A percentile compares a stretch with the other conserved stretches of the same genome.
Conservation (phyloP, 1,140 invertebrate genomes). For the Dendrolimus punctatus region DNA sequence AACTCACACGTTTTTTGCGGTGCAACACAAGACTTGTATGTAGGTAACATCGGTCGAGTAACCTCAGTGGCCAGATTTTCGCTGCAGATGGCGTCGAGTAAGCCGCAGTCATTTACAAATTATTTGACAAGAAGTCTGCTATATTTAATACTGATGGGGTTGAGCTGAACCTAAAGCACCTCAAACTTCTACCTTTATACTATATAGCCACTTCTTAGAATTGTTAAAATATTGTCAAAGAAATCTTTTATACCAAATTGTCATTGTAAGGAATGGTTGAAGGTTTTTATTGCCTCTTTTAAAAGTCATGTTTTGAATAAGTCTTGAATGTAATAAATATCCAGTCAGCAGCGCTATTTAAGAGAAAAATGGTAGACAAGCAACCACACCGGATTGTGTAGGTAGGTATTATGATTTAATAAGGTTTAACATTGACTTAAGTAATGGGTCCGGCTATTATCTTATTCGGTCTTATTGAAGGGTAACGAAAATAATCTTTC, state of each 20-base stretch:
- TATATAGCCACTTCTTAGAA: too few relatives aligned
- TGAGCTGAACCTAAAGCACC: slow-evolving; percentile 18
- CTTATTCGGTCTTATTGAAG: slow-evolving; percentile 4
- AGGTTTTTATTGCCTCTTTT: background rate
- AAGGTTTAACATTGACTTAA: slow-evolving; percentile 1
- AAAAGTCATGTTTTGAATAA: too few relatives aligned
- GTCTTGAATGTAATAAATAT: too few relatives aligned
- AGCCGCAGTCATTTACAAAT: slow-evolving; percentile 67
- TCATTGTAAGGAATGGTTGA: slow-evolving; percentile 2
- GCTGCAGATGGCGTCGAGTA: slow-evolving; percentile 50
- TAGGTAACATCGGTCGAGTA: slow-evolving; percentile 31
- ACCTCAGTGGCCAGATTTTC: slow-evolving; percentile 44
- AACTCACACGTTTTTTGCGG: slow-evolving; percentile 41
- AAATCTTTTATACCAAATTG: slow-evolving; percentile 1
- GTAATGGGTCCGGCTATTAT: slow-evolving; percentile 5
- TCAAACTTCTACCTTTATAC: slow-evolving; percentile 7
- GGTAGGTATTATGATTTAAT: background rate
- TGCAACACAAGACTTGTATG: slow-evolving; percentile 28
- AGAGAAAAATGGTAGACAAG: too few relatives aligned
- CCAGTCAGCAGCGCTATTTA: too few relatives aligned
- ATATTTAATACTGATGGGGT: slow-evolving; percentile 60
- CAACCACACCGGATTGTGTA: too few relatives aligned
- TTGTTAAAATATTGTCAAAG: background rate
- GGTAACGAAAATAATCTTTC: slow-evolving; percentile 33
- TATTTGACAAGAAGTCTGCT: slow-evolving; percentile 63